Conservation (phyloP, 2,888 invertebrate genomes). For the Tineola bisselliella region DNA sequence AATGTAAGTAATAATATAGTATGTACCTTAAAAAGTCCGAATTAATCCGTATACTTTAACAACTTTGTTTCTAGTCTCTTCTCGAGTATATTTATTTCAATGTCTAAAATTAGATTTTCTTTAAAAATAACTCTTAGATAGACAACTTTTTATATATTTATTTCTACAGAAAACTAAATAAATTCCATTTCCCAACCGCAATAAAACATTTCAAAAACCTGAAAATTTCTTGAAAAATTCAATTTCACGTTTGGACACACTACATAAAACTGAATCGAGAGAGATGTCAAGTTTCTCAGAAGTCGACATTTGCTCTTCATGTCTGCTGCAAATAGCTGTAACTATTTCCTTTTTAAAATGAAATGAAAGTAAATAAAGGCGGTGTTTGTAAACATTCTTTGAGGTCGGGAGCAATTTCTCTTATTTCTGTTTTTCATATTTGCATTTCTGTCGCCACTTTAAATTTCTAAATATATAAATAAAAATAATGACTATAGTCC, state of each 20-base stretch:
- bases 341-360: slow-evolving; percentile 7
- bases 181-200: neutral
- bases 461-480: too few relatives aligned
- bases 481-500: too few relatives aligned
- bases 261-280: slow-evolving; percentile 8
- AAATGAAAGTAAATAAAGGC: slow-evolving; percentile 1
- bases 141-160: too few relatives aligned
- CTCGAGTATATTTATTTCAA: too few relatives aligned
- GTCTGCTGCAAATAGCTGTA: slow-evolving; percentile 3
- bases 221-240: slow-evolving; percentile 7
- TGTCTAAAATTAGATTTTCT: too few relatives aligned
- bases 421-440: neutral
- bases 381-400: neutral
- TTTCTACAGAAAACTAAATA: too few relatives aligned
- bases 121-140: too few relatives aligned
- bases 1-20: too few relatives aligned
- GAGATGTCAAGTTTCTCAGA: slow-evolving; percentile 12
- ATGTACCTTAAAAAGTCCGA: too few relatives aligned
- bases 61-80: too few relatives aligned
- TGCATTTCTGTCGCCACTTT: neutral
- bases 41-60: too few relatives aligned
- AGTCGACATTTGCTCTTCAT: neutral
- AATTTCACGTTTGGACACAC: slow-evolving; percentile 5
- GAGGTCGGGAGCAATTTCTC: neutral
- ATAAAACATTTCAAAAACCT: neutral